Conservation (phyloP, 2,888 invertebrate species). For the Lampropteryx suffumata region DNA sequence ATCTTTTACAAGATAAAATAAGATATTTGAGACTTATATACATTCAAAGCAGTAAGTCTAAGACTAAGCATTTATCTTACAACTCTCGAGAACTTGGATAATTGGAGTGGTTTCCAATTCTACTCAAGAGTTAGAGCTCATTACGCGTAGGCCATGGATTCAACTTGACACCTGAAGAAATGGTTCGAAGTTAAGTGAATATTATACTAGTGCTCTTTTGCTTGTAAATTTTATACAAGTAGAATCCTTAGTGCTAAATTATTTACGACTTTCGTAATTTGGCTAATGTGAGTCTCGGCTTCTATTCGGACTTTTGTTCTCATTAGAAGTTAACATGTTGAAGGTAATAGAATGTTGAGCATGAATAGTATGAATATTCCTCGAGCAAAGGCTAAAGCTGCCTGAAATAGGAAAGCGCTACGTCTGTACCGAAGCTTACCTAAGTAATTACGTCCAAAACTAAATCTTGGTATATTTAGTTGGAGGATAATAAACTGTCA, state of each 20-base stretch:
- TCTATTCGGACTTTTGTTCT: background rate
- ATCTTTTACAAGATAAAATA: slow-evolving; percentile 22
- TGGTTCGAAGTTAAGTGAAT: background rate
- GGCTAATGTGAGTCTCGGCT: background rate
- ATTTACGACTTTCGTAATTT: slow-evolving; percentile 1
- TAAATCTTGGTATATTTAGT: too few relatives aligned
- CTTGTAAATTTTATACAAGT: too few relatives aligned
- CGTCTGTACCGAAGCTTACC: too few relatives aligned
- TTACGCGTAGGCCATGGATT: slow-evolving; percentile 33
- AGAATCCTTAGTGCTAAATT: background rate
- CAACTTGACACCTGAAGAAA: slow-evolving; percentile 26
- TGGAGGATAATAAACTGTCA: too few relatives aligned
- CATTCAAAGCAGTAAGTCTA: slow-evolving; percentile 24
- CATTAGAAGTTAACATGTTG: too few relatives aligned
- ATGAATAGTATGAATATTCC: background rate
- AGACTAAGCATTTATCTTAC: slow-evolving; percentile 38
- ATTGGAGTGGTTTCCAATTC: slow-evolving; percentile 46
- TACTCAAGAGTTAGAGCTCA: slow-evolving; percentile 33
- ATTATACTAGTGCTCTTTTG: too few relatives aligned
- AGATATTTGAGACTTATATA: slow-evolving; percentile 32
- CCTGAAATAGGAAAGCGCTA: too few relatives aligned
- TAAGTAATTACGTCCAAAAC: too few relatives aligned
- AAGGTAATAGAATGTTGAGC: too few relatives aligned
- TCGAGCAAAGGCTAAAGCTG: too few relatives aligned
- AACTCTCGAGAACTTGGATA: slow-evolving; percentile 37